Conservation (phyloP, 2,888 invertebrate genomes). For the Ectemnius lituratus region DNA sequence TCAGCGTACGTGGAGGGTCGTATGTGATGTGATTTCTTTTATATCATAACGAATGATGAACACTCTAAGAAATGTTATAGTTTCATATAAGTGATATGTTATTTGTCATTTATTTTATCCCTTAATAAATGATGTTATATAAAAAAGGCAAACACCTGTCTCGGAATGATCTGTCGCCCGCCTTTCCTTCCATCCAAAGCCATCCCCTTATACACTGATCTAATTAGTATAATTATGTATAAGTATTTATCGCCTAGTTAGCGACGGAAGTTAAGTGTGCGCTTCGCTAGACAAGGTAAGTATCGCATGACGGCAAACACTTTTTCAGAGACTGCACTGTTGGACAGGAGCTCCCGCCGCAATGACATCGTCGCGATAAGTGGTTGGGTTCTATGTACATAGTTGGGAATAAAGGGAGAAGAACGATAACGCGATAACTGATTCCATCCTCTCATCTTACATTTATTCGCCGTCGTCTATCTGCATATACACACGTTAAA, state of each 20-base stretch:
- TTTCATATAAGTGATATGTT: slow-evolving; percentile 78
- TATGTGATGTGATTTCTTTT: slow-evolving; percentile 78
- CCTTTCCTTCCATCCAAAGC: neutral
- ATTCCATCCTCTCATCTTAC: slow-evolving; percentile 47
- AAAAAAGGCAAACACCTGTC: slow-evolving; percentile 60
- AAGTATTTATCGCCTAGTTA: too few relatives aligned
- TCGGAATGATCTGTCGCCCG: neutral
- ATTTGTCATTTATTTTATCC: slow-evolving; percentile 78
- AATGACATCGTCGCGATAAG: too few relatives aligned
- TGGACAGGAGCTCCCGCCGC: too few relatives aligned
- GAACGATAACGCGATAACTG: neutral
- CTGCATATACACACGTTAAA: slow-evolving; percentile 57
- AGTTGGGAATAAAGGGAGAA: neutral
- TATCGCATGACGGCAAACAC: too few relatives aligned
- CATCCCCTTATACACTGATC: neutral
- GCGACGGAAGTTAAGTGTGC: too few relatives aligned
- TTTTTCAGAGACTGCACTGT: too few relatives aligned
- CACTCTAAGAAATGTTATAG: slow-evolving; percentile 78
- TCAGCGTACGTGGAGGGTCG: slow-evolving; percentile 66
- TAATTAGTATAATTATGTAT: neutral
- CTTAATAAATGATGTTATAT: slow-evolving; percentile 78
- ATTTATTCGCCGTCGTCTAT: slow-evolving; percentile 59
- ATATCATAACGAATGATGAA: slow-evolving; percentile 77
- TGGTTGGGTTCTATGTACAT: neutral
- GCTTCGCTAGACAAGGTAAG: too few relatives aligned